Percentiles rank a stretch among this genome's conserved stretches.
Conservation (phyloP, 2,888 invertebrate species). For the Steinernema scapterisci region DNA sequence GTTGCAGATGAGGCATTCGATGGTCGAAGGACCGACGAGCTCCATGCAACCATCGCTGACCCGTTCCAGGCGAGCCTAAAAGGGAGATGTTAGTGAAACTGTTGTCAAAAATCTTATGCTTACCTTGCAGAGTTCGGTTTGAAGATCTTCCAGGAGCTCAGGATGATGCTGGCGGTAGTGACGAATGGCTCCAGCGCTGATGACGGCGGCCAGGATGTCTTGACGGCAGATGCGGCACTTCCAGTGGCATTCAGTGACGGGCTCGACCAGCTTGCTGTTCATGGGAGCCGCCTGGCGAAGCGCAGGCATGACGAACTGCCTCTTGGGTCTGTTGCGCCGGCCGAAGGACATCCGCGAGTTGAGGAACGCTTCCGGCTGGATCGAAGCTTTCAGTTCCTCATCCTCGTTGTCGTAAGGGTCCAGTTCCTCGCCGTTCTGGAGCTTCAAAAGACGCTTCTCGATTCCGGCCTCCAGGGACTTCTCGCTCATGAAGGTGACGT, state of each 20-base stretch:
- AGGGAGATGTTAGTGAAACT: not conserved
- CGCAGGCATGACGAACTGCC: slow-evolving; percentile 63
- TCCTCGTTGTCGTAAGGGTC: slow-evolving; percentile 44
- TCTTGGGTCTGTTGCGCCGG: slow-evolving; percentile 59
- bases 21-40: slow-evolving; percentile 58
- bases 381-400: slow-evolving; percentile 35
- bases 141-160: slow-evolving; percentile 57
- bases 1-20: slow-evolving; percentile 65
- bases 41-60: slow-evolving; percentile 67
- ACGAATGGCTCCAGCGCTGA: slow-evolving; percentile 61
- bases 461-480: slow-evolving; percentile 54
- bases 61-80: slow-evolving; percentile 61
- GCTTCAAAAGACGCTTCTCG: not conserved
- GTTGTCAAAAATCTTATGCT: not conserved
- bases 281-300: slow-evolving; percentile 61
- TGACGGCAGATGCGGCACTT: slow-evolving; percentile 58
- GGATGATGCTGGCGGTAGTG: slow-evolving; percentile 62
- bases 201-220: slow-evolving; percentile 56
- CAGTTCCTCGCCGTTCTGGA: slow-evolving; percentile 43
- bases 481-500: slow-evolving; percentile 51
- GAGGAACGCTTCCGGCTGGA: slow-evolving; percentile 42
- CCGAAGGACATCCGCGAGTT: slow-evolving; percentile 60
- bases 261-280: slow-evolving; percentile 56
- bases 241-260: slow-evolving; percentile 63
- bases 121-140: slow-evolving; percentile 64